Percentiles rank a stretch among this genome's conserved stretches.
Conservation (phyloP, 1,140 invertebrate genomes). For the Papilio aristodemus region DNA sequence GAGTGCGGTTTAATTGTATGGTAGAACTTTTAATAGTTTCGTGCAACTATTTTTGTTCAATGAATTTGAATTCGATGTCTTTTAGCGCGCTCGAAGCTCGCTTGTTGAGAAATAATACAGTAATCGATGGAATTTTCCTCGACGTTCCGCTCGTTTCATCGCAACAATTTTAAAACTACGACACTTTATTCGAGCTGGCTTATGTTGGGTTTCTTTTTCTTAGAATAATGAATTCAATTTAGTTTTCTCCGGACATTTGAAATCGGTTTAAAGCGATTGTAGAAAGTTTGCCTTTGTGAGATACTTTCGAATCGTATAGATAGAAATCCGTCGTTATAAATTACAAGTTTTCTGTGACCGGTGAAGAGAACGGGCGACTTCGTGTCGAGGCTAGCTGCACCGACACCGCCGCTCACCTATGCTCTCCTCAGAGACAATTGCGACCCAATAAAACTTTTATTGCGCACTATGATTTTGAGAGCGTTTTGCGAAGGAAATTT, state of each 20-base stretch:
- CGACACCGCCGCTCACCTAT: slow-evolving; percentile 54
- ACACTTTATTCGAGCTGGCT: slow-evolving; percentile 51
- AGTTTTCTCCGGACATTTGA: slow-evolving; percentile 38
- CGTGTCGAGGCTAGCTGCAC: slow-evolving; percentile 36
- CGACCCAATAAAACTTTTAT: slow-evolving; percentile 79
- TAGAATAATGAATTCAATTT: slow-evolving; percentile 48
- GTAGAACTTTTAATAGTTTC: slow-evolving; percentile 61
- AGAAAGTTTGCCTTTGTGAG: slow-evolving; percentile 40
- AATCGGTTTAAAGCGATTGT: slow-evolving; percentile 41
- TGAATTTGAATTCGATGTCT: slow-evolving; percentile 63
- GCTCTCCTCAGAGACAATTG: slow-evolving; percentile 66
- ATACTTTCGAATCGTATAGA: slow-evolving; percentile 39
- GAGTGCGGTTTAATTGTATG: slow-evolving; percentile 76
- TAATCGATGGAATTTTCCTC: slow-evolving; percentile 47
- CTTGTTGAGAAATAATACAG: slow-evolving; percentile 45
- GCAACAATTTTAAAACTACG: slow-evolving; percentile 50
- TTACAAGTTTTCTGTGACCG: slow-evolving; percentile 66
- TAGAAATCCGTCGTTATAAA: slow-evolving; percentile 55
- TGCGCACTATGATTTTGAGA: slow-evolving; percentile 76
- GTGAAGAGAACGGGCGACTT: slow-evolving; percentile 45
- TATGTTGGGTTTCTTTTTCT: slow-evolving; percentile 46
- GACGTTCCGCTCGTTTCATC: slow-evolving; percentile 42
- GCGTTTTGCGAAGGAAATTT: slow-evolving; percentile 74
- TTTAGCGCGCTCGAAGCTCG: slow-evolving; percentile 38
- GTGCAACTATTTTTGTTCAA: slow-evolving; percentile 64